Evolutionary conservation across 1,140 invertebrate species (phyloP).

Genomic region (Leptopilina boulardi): DNA sequence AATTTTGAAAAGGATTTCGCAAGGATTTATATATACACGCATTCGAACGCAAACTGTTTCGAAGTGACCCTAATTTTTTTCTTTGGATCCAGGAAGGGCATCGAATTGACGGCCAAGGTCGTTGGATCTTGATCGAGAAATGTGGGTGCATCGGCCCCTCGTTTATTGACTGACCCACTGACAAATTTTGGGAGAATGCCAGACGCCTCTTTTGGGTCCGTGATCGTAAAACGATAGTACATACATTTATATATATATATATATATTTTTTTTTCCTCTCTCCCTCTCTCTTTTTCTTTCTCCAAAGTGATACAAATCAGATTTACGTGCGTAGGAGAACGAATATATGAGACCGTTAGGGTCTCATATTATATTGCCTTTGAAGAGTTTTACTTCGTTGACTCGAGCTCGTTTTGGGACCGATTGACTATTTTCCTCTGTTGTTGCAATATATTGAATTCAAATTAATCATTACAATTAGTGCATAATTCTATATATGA

Average conservation of each 20-base stretch:
- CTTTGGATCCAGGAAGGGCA: background rate
- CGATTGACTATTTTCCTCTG: slow-evolving; percentile 9
- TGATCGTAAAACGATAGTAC: background rate
- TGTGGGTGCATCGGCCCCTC: slow-evolving; percentile 50
- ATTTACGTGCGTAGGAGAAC: slow-evolving; percentile 18
- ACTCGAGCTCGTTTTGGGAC: slow-evolving; percentile 13
- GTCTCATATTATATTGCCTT: slow-evolving; percentile 3
- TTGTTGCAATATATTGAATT: background rate
- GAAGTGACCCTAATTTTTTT: slow-evolving; percentile 20
- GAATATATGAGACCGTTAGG: slow-evolving; percentile 55
- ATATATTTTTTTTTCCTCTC: too few species aligned
- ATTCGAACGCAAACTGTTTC: background rate
- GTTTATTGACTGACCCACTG: slow-evolving; percentile 64
- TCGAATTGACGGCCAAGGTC: slow-evolving; percentile 47
- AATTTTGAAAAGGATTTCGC: slow-evolving; percentile 2
- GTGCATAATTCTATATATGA: slow-evolving; percentile 29
- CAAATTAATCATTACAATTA: background rate
- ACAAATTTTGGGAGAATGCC: slow-evolving; percentile 67
- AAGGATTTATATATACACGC: background rate
- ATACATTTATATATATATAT: too few species aligned
- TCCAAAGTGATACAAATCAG: slow-evolving; percentile 24
- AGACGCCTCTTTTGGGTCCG: slow-evolving; percentile 28
- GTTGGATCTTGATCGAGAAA: background rate
- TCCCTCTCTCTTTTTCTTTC: too few species aligned
- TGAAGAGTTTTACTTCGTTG: background rate